Base-by-base conservation (phyloP, 2,113 vertebrate species). In the Caranx melampygus region DNA sequence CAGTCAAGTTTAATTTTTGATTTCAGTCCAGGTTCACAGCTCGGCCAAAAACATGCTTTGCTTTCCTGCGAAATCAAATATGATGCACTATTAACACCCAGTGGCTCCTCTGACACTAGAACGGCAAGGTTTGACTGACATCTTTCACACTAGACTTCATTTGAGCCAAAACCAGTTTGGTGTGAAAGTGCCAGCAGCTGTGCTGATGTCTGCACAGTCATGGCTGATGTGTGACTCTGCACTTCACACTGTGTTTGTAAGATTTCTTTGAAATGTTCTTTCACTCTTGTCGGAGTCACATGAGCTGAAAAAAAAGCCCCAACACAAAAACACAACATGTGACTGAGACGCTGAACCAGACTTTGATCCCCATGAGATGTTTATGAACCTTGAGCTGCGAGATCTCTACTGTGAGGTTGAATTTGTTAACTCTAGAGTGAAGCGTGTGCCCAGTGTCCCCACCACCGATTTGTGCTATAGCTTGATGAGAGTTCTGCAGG, bases 371-470 rank as follows among this genome's bases (percentile, higher is more conserved):
- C 26, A 26, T 6, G 16, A 49, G 6, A 49, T 4, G 16, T 49
- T 49, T 18, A 13, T 45, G 44, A 3, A 45, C 12, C 44, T 37
- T 37, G 5, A 37, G 8, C 37, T 37, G 8, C 37, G 8, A 37
- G 37, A 37, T 6, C 37, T 37, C 37, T 5, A 8, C 37, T 37
- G 37, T 5, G 37, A 51, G 45, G 37, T 54, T 51, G 35, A 72
- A 85, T 68, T 74, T 73, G 42, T 34, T n/a, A 65, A 55, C 58
- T 65, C 62, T n/a, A 65, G 67, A 65, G 54, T 51, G 58, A 57
- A 72, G 68, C 47, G 0, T 37, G 49, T 78, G 33, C 3, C 60
- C 0, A 44, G 16, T 0, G 55, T 45, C 75, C 6, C 37, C 79
- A 47, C 76, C 80, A 18, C 76, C 83, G 69, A 75, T 76, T 55